Conservation (phyloP, 2,888 invertebrate species). For the Drosophila infuscata region DNA sequence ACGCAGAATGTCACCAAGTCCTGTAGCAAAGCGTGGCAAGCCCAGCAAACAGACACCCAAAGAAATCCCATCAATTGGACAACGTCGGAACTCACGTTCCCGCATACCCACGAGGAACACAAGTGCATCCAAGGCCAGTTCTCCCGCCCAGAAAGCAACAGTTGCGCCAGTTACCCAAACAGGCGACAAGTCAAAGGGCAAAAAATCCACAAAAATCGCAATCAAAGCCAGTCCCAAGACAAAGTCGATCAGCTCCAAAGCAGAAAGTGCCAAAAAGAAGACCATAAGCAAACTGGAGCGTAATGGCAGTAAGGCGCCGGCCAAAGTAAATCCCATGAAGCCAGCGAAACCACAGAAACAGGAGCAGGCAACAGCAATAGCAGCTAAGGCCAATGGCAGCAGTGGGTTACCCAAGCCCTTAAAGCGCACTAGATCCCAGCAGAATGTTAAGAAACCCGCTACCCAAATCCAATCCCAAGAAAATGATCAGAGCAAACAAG, state of each 20-base stretch:
- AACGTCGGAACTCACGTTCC: conserved; percentile 68
- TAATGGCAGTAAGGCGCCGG: conserved; percentile 49
- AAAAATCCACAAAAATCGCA: conserved; percentile 40
- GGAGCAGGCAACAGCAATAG: conserved; percentile 22
- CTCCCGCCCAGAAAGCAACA: conserved; percentile 54
- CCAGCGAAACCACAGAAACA: conserved; percentile 25
- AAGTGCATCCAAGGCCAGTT: conserved; percentile 35
- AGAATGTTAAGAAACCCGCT: conserved; percentile 37
- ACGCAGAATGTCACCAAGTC: conserved; percentile 78
- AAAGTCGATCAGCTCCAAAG: conserved; percentile 54
- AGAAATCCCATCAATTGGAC: conserved; percentile 14
- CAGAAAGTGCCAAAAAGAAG: conserved; percentile 84
- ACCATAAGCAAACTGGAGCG: conserved; percentile 55
- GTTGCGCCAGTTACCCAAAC: conserved; percentile 17
- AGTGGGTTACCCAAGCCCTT: conserved; percentile 33
- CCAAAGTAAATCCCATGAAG: conserved; percentile 38
- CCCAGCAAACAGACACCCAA: conserved; percentile 32
- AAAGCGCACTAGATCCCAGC: conserved; percentile 25
- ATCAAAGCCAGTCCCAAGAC: conserved; percentile 56
- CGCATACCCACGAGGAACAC: conserved; percentile 77
- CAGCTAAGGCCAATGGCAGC: conserved; percentile 47
- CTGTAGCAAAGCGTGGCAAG: conserved; percentile 37
- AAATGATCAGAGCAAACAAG: conserved; percentile 15
- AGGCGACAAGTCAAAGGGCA: conserved; percentile 36
- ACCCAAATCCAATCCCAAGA: conserved; percentile 6